A percentile compares a stretch with the other conserved stretches of the same genome.
These are phyloP conservation scores for Pithys albifrons DNA, from an alignment of 2,113 vertebrate species.

Conservation along the genomic window DNA sequence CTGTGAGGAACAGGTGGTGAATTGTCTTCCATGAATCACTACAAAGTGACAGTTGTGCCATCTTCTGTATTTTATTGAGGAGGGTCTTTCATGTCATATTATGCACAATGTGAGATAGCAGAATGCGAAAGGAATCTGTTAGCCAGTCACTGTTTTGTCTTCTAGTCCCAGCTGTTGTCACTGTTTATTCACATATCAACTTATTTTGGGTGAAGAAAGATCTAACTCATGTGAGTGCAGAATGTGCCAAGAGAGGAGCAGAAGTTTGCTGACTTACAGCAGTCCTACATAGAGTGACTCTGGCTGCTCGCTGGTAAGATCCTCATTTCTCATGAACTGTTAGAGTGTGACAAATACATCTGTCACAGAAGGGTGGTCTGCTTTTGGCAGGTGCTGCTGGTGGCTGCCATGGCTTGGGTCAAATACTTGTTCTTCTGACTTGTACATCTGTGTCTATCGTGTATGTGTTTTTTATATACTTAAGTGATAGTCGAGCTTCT, in stretches of 20 bases:
- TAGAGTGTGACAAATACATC: neutral
- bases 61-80: neutral
- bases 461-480: neutral
- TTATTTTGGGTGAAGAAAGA: slow-evolving; percentile 22
- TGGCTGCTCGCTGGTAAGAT: neutral
- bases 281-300: neutral
- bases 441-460: neutral
- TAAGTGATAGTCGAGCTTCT: neutral
- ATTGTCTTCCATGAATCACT: neutral
- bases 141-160: neutral
- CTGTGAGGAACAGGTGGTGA: neutral
- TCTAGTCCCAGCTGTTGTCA: neutral
- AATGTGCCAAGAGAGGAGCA: neutral
- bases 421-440: neutral
- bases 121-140: neutral
- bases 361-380: neutral
- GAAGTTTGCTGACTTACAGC: neutral
- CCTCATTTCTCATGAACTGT: neutral
- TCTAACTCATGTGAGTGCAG: neutral
- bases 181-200: neutral
- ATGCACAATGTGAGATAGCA: neutral
- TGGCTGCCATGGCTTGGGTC: neutral
- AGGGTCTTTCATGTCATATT: neutral
- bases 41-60: neutral
- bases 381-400: neutral